Conservation (phyloP, 53 echinoderm and acorn worm species). For the Paracentrotus lividus region DNA sequence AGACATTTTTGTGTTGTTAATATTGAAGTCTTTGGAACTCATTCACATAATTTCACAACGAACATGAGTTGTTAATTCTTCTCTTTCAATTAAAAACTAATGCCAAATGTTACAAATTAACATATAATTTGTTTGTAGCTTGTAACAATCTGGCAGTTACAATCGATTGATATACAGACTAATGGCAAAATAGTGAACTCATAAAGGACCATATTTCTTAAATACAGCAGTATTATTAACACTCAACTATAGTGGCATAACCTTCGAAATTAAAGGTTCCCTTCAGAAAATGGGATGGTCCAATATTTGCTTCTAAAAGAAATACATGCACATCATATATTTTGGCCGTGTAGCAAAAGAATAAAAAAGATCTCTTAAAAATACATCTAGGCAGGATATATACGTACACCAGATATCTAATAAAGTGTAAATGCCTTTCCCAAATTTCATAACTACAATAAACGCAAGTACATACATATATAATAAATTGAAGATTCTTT, state of each 20-base stretch:
- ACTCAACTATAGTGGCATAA: too few relatives aligned
- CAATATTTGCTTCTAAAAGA: conserved; percentile 10
- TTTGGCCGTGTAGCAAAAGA: conserved; percentile 7
- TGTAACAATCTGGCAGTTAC: background rate
- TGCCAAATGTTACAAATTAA: too few relatives aligned
- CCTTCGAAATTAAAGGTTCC: background rate
- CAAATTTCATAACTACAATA: background rate
- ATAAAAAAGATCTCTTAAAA: conserved; percentile 23
- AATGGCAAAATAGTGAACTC: background rate
- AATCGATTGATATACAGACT: background rate
- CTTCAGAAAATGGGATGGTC: background rate
- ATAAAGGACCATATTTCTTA: background rate
- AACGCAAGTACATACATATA: conserved; percentile 3
- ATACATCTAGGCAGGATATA: background rate
- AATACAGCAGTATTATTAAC: background rate
- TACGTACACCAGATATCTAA: background rate
- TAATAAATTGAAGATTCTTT: conserved; percentile 49
- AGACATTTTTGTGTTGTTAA: too few relatives aligned
- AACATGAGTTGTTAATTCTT: background rate
- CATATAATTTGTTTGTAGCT: background rate
- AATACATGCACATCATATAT: conserved; percentile 21
- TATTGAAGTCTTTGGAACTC: background rate
- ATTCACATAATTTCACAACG: background rate
- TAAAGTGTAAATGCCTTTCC: background rate
- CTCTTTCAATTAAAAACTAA: background rate